Percentiles rank a stretch among this genome's conserved stretches.
Conservation (phyloP, 2,888 invertebrate genomes). For the Lamellibrachia satsuma region DNA sequence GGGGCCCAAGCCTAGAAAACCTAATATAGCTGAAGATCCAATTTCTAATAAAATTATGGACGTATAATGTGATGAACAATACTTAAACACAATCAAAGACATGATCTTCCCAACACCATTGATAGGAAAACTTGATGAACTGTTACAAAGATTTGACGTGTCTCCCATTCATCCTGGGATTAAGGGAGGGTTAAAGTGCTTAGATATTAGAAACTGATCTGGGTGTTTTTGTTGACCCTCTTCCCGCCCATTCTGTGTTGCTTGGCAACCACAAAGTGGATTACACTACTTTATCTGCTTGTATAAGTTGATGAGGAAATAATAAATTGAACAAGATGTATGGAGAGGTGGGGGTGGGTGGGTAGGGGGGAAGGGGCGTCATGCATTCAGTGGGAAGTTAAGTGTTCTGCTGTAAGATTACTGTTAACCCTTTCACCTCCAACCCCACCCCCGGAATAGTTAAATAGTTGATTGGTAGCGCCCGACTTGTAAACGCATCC, state of each 20-base stretch:
- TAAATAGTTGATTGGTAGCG: background rate
- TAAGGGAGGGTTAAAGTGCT: background rate
- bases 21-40: no score
- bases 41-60: no score
- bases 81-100: no score
- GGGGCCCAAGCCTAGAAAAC: no score
- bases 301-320: background rate
- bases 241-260: background rate
- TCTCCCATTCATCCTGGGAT: no score
- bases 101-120: no score
- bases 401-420: background rate
- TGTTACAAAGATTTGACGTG: no score
- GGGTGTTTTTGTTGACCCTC: background rate
- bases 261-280: background rate
- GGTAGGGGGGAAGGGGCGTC: no score
- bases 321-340: slow-evolving; percentile 9
- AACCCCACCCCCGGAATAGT: background rate
- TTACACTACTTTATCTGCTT: background rate
- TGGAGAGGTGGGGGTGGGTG: background rate
- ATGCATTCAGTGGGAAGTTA: background rate
- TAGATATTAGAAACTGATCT: background rate
- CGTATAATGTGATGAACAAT: no score
- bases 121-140: no score
- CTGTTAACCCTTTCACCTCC: background rate
- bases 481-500: background rate